phyloP scores from a whole-genome alignment of 2,113 vertebrate genomes.

The Dicerorhinus sumatrensis region DNA sequence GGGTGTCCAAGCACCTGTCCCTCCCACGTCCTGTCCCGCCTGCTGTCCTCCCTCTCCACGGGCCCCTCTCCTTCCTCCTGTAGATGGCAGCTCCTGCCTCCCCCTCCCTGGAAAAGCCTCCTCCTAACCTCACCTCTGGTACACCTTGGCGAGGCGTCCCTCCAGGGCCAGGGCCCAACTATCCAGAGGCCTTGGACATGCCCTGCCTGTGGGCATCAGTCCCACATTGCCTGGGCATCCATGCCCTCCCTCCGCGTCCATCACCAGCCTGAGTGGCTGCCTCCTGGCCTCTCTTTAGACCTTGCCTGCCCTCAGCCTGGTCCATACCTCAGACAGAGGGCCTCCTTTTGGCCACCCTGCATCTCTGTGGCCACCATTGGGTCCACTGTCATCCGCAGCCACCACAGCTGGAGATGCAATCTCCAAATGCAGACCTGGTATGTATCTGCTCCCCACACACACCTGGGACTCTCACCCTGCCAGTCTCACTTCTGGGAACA shows the following conservation, averaged over 20 bases:
- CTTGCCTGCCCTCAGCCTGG: neutral
- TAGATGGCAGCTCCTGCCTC: neutral
- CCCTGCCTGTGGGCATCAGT: neutral
- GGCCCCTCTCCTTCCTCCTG: neutral
- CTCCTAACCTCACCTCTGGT: neutral
- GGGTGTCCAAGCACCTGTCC: neutral
- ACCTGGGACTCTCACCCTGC: neutral
- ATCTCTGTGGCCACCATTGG: too few species aligned
- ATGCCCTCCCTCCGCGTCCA: neutral
- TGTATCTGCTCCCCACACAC: neutral
- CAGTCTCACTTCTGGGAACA: neutral
- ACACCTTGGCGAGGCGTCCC: neutral
- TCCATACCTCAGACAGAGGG: neutral
- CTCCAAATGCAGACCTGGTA: accelerated
- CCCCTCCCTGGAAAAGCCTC: neutral
- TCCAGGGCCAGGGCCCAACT: neutral
- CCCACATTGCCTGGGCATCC: too few species aligned
- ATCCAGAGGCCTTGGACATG: neutral
- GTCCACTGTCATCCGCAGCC: neutral
- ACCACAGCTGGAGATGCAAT: accelerated
- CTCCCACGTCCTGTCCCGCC: neutral
- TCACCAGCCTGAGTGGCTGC: neutral
- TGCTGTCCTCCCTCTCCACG: neutral
- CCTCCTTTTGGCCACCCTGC: neutral
- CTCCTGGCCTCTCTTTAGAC: neutral